Conservation (phyloP, 2,113 vertebrate species). For the Embiotoca jacksoni region DNA sequence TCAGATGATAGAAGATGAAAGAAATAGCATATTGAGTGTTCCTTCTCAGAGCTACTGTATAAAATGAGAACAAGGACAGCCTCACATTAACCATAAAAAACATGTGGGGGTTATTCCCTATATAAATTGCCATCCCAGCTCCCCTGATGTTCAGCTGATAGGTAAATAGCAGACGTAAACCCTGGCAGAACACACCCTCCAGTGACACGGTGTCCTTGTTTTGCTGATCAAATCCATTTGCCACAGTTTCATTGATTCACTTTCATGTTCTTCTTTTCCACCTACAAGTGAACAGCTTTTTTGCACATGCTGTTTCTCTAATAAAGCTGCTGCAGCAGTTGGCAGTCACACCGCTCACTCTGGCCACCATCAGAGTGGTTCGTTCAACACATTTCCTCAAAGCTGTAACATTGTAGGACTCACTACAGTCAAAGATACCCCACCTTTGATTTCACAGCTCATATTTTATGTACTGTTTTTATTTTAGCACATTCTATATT, state of each 20-base stretch:
- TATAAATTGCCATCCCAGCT: neutral
- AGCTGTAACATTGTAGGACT: constrained; percentile 21
- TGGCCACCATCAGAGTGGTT: constrained; percentile 3
- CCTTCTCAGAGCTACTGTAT: constrained; percentile 12
- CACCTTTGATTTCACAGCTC: constrained; percentile 36
- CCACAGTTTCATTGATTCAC: constrained; percentile 5
- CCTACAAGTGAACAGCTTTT: constrained; percentile 26
- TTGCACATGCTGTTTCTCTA: constrained; percentile 18
- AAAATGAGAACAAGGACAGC: neutral
- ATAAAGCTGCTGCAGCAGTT: constrained; percentile 26
- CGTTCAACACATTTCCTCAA: constrained; percentile 13
- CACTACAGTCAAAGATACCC: constrained; percentile 4
- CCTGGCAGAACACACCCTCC: neutral
- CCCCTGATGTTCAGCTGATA: neutral
- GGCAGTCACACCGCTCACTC: constrained; percentile 23
- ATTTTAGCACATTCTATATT: neutral
- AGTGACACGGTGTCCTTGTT: constrained; percentile 10
- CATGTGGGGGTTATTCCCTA: neutral
- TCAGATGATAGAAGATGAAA: neutral
- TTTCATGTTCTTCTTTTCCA: constrained; percentile 4
- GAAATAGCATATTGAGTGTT: neutral
- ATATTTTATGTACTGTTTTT: constrained; percentile 6
- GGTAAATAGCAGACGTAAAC: neutral
- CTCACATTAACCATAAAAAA: neutral
- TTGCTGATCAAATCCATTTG: constrained; percentile 22